Evolutionary conservation across 2,113 vertebrate species (phyloP).

Genomic region (Hippocampus comes): DNA sequence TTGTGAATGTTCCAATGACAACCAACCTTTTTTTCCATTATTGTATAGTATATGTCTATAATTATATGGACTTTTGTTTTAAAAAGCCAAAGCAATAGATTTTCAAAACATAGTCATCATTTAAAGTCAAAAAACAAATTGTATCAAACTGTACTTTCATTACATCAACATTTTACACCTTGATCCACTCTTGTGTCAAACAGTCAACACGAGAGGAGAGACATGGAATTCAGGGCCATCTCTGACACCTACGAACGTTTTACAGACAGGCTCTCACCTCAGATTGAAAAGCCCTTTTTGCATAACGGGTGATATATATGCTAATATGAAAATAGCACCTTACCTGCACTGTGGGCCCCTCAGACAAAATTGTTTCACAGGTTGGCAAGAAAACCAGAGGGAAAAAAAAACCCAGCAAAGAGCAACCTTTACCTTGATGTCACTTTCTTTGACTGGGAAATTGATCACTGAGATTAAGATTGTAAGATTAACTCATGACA

Average conservation of each 20-base stretch:
- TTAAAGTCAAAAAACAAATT: not conserved
- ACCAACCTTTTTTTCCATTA: not conserved
- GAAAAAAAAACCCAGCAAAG: conserved; percentile 20
- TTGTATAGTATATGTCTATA: too few species aligned
- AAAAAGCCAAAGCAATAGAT: not conserved
- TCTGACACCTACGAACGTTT: conserved; percentile 9
- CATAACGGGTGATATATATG: conserved; percentile 69
- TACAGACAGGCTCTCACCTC: conserved; percentile 27
- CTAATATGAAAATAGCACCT: conserved; percentile 61
- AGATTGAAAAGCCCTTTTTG: conserved; percentile 44
- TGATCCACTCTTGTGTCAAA: conserved; percentile 8
- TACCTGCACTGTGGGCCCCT: conserved; percentile 26
- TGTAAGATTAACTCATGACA: conserved; percentile 52
- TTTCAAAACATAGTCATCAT: not conserved
- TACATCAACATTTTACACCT: not conserved
- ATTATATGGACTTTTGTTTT: not conserved
- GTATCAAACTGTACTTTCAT: not conserved
- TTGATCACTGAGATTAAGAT: conserved; percentile 12
- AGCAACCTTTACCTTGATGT: conserved; percentile 45
- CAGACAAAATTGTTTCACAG: conserved; percentile 60
- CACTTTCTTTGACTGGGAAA: conserved; percentile 44
- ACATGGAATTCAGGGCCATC: conserved; percentile 32
- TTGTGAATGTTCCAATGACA: not conserved
- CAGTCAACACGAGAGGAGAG: conserved; percentile 5
- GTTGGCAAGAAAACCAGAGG: conserved; percentile 36